A percentile compares a stretch with the other conserved stretches of the same genome.
Conservation (phyloP, 2,113 vertebrate genomes). For the Oryzias javanicus region DNA sequence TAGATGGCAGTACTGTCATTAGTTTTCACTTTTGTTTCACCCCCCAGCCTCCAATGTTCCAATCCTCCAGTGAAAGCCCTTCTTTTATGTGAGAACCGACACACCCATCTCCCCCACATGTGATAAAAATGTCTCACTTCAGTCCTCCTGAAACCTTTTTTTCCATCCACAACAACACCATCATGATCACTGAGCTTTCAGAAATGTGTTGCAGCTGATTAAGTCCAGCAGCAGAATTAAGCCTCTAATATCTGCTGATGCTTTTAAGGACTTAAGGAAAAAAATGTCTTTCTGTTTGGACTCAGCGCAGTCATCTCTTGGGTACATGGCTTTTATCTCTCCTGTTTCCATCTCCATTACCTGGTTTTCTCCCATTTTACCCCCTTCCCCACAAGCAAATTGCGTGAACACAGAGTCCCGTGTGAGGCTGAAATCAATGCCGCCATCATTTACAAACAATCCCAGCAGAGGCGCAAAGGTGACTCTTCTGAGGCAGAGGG, state of each 20-base stretch:
- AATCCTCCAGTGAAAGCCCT: not conserved
- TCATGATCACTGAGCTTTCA: not conserved
- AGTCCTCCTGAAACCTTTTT: not conserved
- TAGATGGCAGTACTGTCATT: slow-evolving; percentile 49
- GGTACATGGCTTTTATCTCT: slow-evolving; percentile 47
- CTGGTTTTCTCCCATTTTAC: slow-evolving; percentile 37
- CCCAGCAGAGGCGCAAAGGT: slow-evolving; percentile 36
- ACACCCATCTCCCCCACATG: not conserved
- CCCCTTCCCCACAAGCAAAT: slow-evolving; percentile 55
- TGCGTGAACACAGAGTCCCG: slow-evolving; percentile 36
- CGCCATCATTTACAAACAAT: slow-evolving; percentile 58
- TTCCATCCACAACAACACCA: not conserved
- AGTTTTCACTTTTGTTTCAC: not conserved
- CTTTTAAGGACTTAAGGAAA: slow-evolving; percentile 1
- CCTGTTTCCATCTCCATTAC: slow-evolving; percentile 46
- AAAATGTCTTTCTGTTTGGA: not conserved
- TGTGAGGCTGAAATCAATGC: slow-evolving; percentile 49
- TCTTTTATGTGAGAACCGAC: not conserved
- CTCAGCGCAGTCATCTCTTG: slow-evolving; percentile 4
- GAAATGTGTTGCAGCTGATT: not conserved
- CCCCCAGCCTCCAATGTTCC: not conserved
- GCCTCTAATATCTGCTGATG: slow-evolving; percentile 4
- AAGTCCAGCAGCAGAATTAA: not conserved
- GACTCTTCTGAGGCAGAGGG: slow-evolving; percentile 10
- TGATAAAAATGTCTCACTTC: not conserved